These are phyloP conservation scores for Pseudorectes ferrugineus DNA, from an alignment of 2,113 vertebrate species.

Conservation along the genomic window DNA sequence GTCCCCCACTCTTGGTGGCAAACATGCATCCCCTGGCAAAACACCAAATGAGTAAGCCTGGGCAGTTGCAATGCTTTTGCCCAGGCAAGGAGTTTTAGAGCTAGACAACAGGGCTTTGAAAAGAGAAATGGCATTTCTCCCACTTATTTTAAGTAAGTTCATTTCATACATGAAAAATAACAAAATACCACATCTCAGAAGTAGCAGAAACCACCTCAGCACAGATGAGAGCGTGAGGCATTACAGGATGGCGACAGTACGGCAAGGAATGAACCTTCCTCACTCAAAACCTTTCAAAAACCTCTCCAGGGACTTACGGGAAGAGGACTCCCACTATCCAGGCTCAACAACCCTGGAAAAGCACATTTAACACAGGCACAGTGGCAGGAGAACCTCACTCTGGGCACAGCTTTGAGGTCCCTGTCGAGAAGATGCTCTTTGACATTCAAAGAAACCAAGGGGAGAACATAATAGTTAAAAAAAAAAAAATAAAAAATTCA, in stretches of 20 bases:
- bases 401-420: neutral
- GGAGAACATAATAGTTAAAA: fast-evolving
- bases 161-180: neutral
- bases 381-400: neutral
- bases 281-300: neutral
- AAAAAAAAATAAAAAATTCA: neutral
- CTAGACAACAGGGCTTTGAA: neutral
- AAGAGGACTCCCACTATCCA: neutral
- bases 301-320: fast-evolving
- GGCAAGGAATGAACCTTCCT: neutral
- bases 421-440: neutral
- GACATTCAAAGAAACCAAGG: neutral
- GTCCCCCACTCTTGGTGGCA: neutral
- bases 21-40: neutral
- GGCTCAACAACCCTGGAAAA: neutral
- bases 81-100: neutral
- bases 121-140: neutral
- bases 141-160: neutral
- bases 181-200: neutral
- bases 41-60: neutral
- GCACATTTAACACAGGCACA: neutral
- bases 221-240: fast-evolving
- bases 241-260: neutral
- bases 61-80: neutral
- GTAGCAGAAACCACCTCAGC: neutral